phyloP scores from a whole-genome alignment of 1,140 invertebrate genomes.

The Leptopilina clavipes region DNA sequence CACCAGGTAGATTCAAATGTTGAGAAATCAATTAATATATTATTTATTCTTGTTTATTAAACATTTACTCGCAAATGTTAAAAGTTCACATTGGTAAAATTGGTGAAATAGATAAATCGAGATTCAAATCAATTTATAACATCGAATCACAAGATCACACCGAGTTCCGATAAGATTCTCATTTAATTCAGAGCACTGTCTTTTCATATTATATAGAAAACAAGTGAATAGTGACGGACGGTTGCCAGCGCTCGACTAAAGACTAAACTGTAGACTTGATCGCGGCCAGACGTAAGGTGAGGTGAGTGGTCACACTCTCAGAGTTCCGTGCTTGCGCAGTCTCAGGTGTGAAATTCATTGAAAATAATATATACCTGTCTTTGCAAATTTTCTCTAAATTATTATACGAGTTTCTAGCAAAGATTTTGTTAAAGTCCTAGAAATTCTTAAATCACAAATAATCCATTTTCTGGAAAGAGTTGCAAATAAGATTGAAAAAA shows the following conservation, averaged over 20 bases:
- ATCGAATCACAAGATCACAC: neutral
- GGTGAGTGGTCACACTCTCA: conserved; percentile 16
- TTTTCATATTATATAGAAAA: neutral
- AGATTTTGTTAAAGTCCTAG: too few relatives aligned
- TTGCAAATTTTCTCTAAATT: too few relatives aligned
- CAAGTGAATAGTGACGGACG: neutral
- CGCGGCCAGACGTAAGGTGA: neutral
- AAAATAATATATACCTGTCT: neutral
- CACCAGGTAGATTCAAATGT: too few relatives aligned
- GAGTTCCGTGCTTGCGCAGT: conserved; percentile 32
- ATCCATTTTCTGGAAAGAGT: too few relatives aligned
- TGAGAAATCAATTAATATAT: too few relatives aligned
- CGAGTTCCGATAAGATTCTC: neutral
- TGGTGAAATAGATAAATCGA: too few relatives aligned
- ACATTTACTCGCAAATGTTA: too few relatives aligned
- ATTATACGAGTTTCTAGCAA: too few relatives aligned
- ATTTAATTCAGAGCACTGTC: neutral
- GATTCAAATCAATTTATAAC: neutral
- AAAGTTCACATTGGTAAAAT: neutral
- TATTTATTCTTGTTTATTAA: too few relatives aligned
- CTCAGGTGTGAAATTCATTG: conserved; percentile 21
- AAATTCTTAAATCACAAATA: too few relatives aligned
- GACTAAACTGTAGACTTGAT: conserved; percentile 34
- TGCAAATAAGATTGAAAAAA: too few relatives aligned
- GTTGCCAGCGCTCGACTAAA: conserved; percentile 63